Evolutionary conservation across 2,888 invertebrate genomes (phyloP), one percentile per base, ranked within the genome.

Genomic region (Lomographa bimaculata): DNA sequence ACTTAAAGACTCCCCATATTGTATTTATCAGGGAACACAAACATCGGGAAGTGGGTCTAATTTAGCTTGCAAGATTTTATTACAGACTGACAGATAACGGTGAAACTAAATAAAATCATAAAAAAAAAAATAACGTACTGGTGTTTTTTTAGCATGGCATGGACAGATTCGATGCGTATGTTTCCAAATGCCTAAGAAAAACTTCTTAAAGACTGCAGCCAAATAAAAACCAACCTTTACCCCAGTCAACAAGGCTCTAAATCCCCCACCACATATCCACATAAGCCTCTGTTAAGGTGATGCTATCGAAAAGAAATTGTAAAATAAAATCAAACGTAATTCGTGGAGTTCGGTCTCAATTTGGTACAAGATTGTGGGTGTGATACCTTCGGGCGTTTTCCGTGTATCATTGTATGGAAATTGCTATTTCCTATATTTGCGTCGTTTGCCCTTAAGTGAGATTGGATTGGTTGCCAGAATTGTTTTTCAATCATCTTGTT

Each of bases 271-370:
- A 4, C n/a, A 7, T 28, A 0, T 3, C 1, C 4, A 4, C 4
- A 6, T 44, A 50, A 43, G 48, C 33, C 54, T 36, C 52, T 71
- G 24, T 49, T 39, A 45, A 57, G 45, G 33, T 32, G 28, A 46
- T 23, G 46, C 44, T 61, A 81, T 79, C 65, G 73, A 70, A 79
- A 83, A 79, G 74, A 75, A 83, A 83, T 83, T 80, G 80, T 79
- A 71, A 80, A 84, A 83, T 80, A 83, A 84, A 84, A 86, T 85
- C 83, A 81, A 81, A 82, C 71, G 73, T 79, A 74, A 85, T 79
- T 79, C 74, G 65, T 63, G 59, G 60, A 54, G 69, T 79, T 68
- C 64, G 68, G 67, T 79, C 70, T 70, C 83, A 81, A 81, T 84
- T 84, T 75, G 73, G 52, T 52, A 37, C 46, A 23, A 36, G 42